Evolutionary conservation across 2,113 vertebrate species (phyloP), one percentile per base, ranked within the genome.

Genomic region (Syngnathoides biaculeatus): DNA sequence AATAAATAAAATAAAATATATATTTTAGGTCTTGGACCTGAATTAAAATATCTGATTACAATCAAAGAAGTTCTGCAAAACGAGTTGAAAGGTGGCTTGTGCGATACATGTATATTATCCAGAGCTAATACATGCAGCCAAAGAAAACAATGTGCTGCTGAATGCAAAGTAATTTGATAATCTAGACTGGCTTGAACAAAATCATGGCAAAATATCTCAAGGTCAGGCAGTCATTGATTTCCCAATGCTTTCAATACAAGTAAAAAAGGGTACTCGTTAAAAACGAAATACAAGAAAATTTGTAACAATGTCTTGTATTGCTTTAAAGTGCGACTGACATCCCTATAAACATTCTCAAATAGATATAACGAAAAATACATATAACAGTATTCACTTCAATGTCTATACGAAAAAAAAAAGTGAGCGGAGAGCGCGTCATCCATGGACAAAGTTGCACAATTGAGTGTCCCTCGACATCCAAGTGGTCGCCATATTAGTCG

Each of bases 91-190:
- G 15, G 56, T 38, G 56, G 35, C 19, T 7, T n/a, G 58, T 13
- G 13, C 19, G 2, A 60, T 40, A n/a, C 19, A 60, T 20, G 35
- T 20, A 60, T 22, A n/a, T 60, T 40, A 39, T 39, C 58, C 58
- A n/a, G 58, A 60, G 58, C 20, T 35, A 60, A 60, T 20, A n/a
- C 11, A n/a, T 39, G 20, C 58, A 22, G 58, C 58, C 58, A 39
- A 39, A 60, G 35, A 10, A 60, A 60, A 60, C 30, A 60, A 60
- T 39, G 20, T 39, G 35, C 35, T 60, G 42, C 61, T 64, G 61
- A 47, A 64, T 45, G 13, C 15, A 64, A 47, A 64, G 61, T 47
- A 62, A 26, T 47, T 64, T 14, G 42, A 64, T 47, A 64, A 27
- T 62, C 40, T 62, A 15, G 26, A 30, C 26, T 57, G 55, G 55